These are phyloP conservation scores for Peromyscus maniculatus DNA, from an alignment of 2,113 vertebrate species.

Conservation along the genomic window DNA sequence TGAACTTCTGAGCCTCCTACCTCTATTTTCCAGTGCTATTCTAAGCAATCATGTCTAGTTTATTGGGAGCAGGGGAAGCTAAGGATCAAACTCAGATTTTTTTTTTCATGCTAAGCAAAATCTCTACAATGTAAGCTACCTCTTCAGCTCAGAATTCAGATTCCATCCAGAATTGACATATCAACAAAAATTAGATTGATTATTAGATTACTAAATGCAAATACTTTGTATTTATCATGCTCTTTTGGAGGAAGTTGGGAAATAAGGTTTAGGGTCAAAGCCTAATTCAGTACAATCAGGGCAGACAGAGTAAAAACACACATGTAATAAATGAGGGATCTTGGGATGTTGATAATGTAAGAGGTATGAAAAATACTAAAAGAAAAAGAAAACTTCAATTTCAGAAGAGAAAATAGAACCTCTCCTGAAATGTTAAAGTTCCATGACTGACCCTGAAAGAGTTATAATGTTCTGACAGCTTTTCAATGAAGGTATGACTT, in stretches of 20 bases:
- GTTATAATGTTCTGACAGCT: not conserved
- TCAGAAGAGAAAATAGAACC: not conserved
- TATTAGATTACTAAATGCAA: not conserved
- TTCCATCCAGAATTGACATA: not conserved
- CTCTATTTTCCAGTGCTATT: not conserved
- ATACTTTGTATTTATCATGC: not conserved
- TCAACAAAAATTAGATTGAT: not conserved
- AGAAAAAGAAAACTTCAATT: not conserved
- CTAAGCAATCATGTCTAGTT: not conserved
- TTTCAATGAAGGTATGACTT: not conserved
- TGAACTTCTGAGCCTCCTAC: not conserved
- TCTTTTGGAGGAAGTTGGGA: not conserved
- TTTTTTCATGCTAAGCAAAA: not conserved
- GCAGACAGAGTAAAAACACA: not conserved
- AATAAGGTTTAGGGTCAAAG: not conserved
- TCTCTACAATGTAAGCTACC: not conserved
- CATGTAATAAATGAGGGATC: not conserved
- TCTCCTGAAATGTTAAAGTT: not conserved
- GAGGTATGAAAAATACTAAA: not conserved
- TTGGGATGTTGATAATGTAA: not conserved
- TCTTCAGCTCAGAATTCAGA: not conserved
- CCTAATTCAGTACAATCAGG: not conserved
- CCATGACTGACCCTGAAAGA: not conserved
- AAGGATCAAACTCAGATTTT: not conserved
- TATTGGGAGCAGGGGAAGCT: too few species aligned